Base-by-base conservation (phyloP, 2,888 invertebrate genomes). In the Watsonalla cultraria region DNA sequence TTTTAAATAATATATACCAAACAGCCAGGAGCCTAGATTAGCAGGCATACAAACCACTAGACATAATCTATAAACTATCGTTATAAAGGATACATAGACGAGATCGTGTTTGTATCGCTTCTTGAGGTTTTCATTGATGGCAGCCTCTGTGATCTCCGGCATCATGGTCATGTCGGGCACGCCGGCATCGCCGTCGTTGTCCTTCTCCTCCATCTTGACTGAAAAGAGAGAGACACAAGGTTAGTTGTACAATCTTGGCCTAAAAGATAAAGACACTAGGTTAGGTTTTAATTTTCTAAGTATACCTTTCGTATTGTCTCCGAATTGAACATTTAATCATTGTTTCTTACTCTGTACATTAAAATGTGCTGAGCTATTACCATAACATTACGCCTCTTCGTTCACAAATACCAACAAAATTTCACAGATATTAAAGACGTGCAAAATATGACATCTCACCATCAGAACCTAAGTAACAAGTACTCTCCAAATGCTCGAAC, bases 131-230 rank as follows among this genome's bases (percentile, higher is more conserved):
- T 94, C 93, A 90, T 97, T 97, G 90, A 97, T 97, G 78, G 96
- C 96, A 67, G 92, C 93, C 86, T 97, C 97, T 69, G 97, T 96
- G 86, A 97, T 95, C 91, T 96, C 94, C 66, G 96, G 95, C 91
- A 97, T 96, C 80, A 95, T 92, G 57, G 97, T 97, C 97, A 97
- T 97, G 90, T 97, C 97, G 75, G 96, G 94, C 75, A 97, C 95
- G 64, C 97, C 97, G 82, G 94, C 93, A 77, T 94, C 94, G 60
- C 76, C 74, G 42, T 78, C 76, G 52, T 68, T 79, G 69, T 86
- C 87, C 67, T 82, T 81, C 66, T 88, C 90, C 81, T 88, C 89
- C 89, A 89, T 89, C 60, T 64, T 80, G 72, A 53, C 89, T 90
- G 84, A 0, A 75, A 80, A 61, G 51, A 63, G 56, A 52, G 14